Conservation (phyloP, 2,888 invertebrate species). For the Orthosia cruda region DNA sequence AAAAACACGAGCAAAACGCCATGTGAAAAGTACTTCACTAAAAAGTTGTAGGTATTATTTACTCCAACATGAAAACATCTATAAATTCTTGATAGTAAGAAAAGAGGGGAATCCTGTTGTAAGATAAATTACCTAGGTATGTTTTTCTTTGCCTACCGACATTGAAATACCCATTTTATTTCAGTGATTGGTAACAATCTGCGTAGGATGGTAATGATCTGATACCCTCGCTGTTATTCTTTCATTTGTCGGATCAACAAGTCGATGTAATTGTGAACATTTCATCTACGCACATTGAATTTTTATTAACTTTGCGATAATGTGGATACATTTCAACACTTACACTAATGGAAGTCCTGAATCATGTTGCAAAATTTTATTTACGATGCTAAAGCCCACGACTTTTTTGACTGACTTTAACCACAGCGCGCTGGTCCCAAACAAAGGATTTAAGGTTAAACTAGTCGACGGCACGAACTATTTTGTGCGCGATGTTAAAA, state of each 20-base stretch:
- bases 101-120: slow-evolving; percentile 7
- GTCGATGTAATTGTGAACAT: slow-evolving; percentile 46
- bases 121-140: neutral
- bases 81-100: slow-evolving; percentile 4
- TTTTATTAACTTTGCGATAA: slow-evolving; percentile 55
- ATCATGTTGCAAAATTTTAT: slow-evolving; percentile 26
- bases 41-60: slow-evolving; percentile 24
- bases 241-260: slow-evolving; percentile 52
- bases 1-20: slow-evolving; percentile 3
- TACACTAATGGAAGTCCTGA: slow-evolving; percentile 51
- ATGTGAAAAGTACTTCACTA: slow-evolving; percentile 17
- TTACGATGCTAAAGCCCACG: slow-evolving; percentile 2
- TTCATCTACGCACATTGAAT: slow-evolving; percentile 48
- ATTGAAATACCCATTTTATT: slow-evolving; percentile 26
- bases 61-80: neutral
- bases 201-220: slow-evolving; percentile 43
- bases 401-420: neutral
- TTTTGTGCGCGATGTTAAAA: too few relatives aligned
- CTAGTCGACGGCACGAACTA: too few relatives aligned
- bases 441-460: neutral
- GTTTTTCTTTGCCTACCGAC: slow-evolving; percentile 5
- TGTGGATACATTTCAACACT: slow-evolving; percentile 44
- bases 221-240: slow-evolving; percentile 48
- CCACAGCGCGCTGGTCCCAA: neutral
- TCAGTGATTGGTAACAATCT: slow-evolving; percentile 13